phyloP scores from a whole-genome alignment of 2,888 invertebrate genomes.

The Volucella inflata region DNA sequence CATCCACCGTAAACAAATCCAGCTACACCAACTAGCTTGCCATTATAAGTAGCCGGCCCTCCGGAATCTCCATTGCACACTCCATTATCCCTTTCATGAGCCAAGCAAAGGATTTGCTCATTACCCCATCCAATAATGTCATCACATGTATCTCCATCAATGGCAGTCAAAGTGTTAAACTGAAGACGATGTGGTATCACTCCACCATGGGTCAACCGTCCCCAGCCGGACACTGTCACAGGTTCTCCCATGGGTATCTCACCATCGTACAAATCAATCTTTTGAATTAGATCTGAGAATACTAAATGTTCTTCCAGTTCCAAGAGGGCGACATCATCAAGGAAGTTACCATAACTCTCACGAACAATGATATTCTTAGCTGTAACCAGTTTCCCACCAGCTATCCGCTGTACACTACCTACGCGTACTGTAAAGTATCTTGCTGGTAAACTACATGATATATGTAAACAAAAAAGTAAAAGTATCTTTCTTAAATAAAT shows the following conservation, averaged over 20 bases:
- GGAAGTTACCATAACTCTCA: constrained; percentile 80
- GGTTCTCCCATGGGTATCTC: constrained; percentile 76
- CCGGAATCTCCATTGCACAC: constrained; percentile 81
- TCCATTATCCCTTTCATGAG: constrained; percentile 78
- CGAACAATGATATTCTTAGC: constrained; percentile 78
- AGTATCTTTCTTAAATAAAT: neutral
- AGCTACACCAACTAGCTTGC: constrained; percentile 78
- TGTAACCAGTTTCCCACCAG: constrained; percentile 79
- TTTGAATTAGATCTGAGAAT: constrained; percentile 76
- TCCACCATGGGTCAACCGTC: constrained; percentile 77
- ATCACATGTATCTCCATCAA: constrained; percentile 78
- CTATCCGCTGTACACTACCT: constrained; percentile 81
- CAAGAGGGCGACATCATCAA: constrained; percentile 80
- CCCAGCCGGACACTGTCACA: constrained; percentile 81
- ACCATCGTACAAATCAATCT: constrained; percentile 77
- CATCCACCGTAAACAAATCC: constrained; percentile 80
- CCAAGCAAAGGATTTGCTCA: constrained; percentile 79
- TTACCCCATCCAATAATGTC: constrained; percentile 79
- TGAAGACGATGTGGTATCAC: constrained; percentile 78
- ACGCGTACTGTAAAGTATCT: constrained; percentile 77
- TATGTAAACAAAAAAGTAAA: neutral
- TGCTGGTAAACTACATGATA: constrained; percentile 73
- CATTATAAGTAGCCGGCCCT: constrained; percentile 78
- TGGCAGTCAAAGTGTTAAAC: constrained; percentile 77
- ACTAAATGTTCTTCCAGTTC: constrained; percentile 74